Base-by-base conservation (phyloP, 2,797 vertebrate genomes). In the Cephalopachus bancanus region DNA sequence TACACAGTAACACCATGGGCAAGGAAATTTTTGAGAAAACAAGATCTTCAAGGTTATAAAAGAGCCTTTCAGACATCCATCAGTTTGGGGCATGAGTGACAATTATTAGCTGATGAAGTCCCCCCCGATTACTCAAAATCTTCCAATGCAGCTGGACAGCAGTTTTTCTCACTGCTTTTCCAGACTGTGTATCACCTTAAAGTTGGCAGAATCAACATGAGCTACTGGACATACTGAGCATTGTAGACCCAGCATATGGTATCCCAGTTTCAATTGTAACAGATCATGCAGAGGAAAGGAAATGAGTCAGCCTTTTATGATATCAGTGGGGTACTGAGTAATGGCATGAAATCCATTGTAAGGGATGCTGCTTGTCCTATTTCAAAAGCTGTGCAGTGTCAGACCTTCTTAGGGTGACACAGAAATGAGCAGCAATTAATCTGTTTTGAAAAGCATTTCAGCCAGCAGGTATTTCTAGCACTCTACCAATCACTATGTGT, bases 301-400 rank as follows among this genome's bases (percentile, higher is more conserved):
- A 86, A 83, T 55, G 67, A 57, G 30, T 88, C 49, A 64, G 84
- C 49, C 76, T 10, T 55, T 87, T 87, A 62, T 83, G 86, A 16
- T 80, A 88, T 92, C 93, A 83, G 57, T 62, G 81, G 92, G 75
- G 12, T 86, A 83, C 89, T 80, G 60, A 22, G 49, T 72, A 95
- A 96, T 87, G 78, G 67, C 64, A 28, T 89, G 91, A 94, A 88
- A 75, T 91, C 78, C 53, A 89, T 79, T 26, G n/a, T 87, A 76
- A 91, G 49, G 67, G 10, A 22, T 37, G 78, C 37, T 24, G 20
- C 30, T 7, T 85, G 80, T 81, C 92, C 4, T 0, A 0, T 78
- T 91, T 85, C 74, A 22, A 67, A 89, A 85, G 91, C n/a, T 7
- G 24, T 59, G 22, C 19, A 4, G 26, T 91, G 69, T 95, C 64